A percentile compares a stretch with the other conserved stretches of the same genome.
Conservation (phyloP, 2,113 vertebrate species). For the Glaucidium brasilianum region DNA sequence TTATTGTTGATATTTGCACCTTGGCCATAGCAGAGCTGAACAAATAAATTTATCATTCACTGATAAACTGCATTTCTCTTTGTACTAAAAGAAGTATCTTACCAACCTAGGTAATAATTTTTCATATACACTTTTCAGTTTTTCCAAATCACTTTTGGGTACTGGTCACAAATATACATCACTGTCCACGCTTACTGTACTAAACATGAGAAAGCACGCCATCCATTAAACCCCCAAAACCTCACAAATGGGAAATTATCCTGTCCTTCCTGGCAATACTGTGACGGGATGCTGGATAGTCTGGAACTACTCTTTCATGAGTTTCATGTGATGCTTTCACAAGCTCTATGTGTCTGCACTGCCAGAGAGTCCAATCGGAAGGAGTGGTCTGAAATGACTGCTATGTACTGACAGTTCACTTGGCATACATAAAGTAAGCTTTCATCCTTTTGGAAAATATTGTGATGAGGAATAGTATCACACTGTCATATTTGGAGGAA, state of each 20-base stretch:
- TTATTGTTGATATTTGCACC: neutral
- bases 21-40: neutral
- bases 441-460: neutral
- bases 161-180: neutral
- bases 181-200: neutral
- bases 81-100: neutral
- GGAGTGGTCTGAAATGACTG: neutral
- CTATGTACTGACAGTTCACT: neutral
- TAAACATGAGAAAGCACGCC: neutral
- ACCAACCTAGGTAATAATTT: neutral
- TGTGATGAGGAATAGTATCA: neutral
- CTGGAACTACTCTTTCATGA: neutral
- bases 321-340: rapidly evolving
- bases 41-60: neutral
- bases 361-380: neutral
- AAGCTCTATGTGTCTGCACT: neutral
- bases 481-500: neutral
- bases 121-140: neutral
- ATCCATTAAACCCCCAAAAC: neutral
- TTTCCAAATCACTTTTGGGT: neutral
- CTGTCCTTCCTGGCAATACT: neutral
- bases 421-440: neutral
- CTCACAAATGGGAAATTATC: rapidly evolving
- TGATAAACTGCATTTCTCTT: neutral
- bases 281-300: neutral